Percentiles rank a stretch among this genome's conserved stretches.
Evolutionary conservation across 2,888 invertebrate genomes (phyloP).

Genomic region (Allophyes oxyacanthae): DNA sequence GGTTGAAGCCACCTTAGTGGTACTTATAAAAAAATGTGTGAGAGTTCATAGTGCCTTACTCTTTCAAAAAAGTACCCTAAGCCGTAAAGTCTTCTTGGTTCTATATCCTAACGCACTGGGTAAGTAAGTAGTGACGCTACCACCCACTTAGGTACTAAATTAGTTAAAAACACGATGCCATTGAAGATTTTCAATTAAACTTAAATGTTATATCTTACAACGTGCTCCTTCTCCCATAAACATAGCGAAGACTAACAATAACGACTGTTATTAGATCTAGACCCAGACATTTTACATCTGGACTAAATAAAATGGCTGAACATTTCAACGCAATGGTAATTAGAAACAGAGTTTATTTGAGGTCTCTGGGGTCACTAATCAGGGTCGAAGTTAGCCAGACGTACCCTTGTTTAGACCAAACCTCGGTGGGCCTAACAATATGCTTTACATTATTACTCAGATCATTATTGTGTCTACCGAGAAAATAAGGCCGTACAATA

Average conservation of each 20-base stretch:
- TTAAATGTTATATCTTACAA: constrained; percentile 16
- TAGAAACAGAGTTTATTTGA: constrained; percentile 47
- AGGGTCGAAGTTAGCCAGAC: constrained; percentile 32
- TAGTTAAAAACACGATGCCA: constrained; percentile 4
- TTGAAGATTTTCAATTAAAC: constrained; percentile 23
- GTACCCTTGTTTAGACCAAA: constrained; percentile 33
- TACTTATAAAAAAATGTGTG: no score
- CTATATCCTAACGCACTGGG: no score
- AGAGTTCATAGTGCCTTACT: no score
- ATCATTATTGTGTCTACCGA: constrained; percentile 6
- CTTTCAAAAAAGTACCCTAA: no score
- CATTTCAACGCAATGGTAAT: constrained; percentile 45
- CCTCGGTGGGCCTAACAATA: constrained; percentile 16
- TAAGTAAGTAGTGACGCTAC: no score
- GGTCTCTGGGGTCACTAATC: constrained; percentile 44
- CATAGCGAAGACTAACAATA: constrained; percentile 15
- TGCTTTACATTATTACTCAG: constrained; percentile 15
- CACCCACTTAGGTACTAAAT: no score
- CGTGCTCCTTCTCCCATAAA: constrained; percentile 15
- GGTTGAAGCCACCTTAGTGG: no score
- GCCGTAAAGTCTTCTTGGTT: no score
- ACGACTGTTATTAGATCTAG: constrained; percentile 32
- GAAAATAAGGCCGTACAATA: constrained; percentile 6
- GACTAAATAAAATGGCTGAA: constrained; percentile 40
- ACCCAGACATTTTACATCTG: constrained; percentile 35